Evolutionary conservation across 2,888 invertebrate genomes (phyloP).

Genomic region (Drosophila subquinaria): DNA sequence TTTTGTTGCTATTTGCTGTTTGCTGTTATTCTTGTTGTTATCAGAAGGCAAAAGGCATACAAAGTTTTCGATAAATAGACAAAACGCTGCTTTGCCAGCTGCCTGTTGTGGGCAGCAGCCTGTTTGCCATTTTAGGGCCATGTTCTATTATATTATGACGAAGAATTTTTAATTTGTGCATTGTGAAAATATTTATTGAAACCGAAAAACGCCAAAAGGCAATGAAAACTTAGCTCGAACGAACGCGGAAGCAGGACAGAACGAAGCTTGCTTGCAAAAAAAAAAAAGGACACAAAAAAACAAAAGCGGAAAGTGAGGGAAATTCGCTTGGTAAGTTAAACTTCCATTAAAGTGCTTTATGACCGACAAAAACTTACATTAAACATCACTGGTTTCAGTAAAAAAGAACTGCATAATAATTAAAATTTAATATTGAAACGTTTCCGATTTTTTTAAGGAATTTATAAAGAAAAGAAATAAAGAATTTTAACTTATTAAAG

Average conservation of each 20-base stretch:
- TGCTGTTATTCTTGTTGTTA: conserved; percentile 45
- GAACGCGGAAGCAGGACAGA: conserved; percentile 12
- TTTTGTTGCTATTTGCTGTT: conserved; percentile 17
- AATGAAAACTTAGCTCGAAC: conserved; percentile 50
- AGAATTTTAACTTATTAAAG: too few relatives aligned
- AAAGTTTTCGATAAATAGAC: conserved; percentile 75
- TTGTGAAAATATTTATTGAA: conserved; percentile 81
- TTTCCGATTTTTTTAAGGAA: too few relatives aligned
- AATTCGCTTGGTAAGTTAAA: neutral
- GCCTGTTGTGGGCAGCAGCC: conserved; percentile 44
- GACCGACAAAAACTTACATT: neutral
- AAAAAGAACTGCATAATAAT: neutral
- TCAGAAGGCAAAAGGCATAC: conserved; percentile 55
- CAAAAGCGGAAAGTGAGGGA: conserved; percentile 32
- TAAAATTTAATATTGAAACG: too few relatives aligned
- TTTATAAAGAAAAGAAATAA: too few relatives aligned
- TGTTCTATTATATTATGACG: conserved; percentile 65
- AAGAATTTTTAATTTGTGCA: conserved; percentile 81
- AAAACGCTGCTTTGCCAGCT: conserved; percentile 32
- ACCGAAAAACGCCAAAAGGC: conserved; percentile 71
- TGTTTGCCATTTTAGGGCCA: conserved; percentile 31
- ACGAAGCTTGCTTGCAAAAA: conserved; percentile 11
- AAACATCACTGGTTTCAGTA: neutral
- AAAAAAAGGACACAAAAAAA: conserved; percentile 44
- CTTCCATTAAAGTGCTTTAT: conserved; percentile 23